phyloP scores from a whole-genome alignment of 2,797 vertebrate species.

The Zalophus californianus region DNA sequence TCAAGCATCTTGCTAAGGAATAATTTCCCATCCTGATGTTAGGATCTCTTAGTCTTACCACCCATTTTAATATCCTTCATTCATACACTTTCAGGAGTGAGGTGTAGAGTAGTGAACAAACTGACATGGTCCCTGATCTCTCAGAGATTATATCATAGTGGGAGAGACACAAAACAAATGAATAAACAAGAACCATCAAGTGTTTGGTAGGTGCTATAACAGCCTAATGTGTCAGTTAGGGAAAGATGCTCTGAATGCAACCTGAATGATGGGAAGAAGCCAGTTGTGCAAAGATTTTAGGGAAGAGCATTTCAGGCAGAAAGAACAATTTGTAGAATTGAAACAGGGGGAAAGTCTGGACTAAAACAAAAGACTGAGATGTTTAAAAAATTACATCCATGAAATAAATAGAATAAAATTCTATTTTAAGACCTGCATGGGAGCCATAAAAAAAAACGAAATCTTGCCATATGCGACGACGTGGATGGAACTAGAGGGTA shows the following conservation, averaged over 20 bases:
- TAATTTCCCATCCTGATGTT: neutral
- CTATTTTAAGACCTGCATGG: neutral
- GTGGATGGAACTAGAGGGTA: too few species aligned
- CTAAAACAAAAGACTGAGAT: neutral
- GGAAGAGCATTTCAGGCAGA: neutral
- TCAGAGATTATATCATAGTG: neutral
- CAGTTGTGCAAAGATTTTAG: constrained; percentile 4
- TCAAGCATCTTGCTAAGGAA: neutral
- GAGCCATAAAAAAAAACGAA: neutral
- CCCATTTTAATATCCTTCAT: neutral
- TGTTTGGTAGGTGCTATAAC: neutral
- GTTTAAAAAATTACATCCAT: neutral
- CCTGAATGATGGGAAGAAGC: neutral
- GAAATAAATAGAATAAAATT: constrained; percentile 48
- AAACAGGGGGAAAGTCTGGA: neutral
- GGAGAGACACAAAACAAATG: neutral
- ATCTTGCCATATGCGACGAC: neutral
- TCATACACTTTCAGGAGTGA: neutral
- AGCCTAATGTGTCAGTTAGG: neutral
- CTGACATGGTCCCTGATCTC: neutral
- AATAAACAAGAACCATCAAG: constrained; percentile 16
- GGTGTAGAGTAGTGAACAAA: neutral
- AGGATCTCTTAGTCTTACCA: neutral
- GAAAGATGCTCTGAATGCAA: neutral
- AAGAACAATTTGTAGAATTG: neutral